Conservation (phyloP, 1,140 invertebrate genomes). For the Papilio dardanus region DNA sequence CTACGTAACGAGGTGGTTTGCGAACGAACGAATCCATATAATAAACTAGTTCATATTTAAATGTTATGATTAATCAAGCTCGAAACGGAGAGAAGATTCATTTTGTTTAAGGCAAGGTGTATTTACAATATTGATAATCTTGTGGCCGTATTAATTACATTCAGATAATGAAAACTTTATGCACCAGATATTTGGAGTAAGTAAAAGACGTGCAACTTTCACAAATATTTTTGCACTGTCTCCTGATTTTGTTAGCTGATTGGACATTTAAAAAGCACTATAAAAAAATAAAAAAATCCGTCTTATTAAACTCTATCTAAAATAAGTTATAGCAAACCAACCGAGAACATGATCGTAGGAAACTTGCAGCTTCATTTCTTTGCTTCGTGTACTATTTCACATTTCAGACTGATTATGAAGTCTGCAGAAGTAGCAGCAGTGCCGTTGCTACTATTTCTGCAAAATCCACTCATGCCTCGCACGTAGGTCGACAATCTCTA, state of each 20-base stretch:
- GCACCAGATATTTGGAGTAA: too few species aligned
- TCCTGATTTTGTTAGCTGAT: too few species aligned
- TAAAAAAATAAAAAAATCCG: background rate
- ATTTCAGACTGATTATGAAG: conserved; percentile 16
- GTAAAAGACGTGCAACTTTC: too few species aligned
- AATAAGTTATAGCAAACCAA: background rate
- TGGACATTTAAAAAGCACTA: background rate
- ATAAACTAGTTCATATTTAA: conserved; percentile 18
- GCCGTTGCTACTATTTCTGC: conserved; percentile 9
- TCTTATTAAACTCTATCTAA: background rate
- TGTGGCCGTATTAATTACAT: background rate
- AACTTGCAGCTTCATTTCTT: background rate
- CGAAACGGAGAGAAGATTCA: background rate
- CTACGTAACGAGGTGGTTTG: conserved; percentile 13
- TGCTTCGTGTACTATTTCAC: conserved; percentile 1
- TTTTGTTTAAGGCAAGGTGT: background rate
- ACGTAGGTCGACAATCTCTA: conserved; percentile 24
- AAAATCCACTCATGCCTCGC: conserved; percentile 23
- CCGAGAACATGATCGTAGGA: background rate
- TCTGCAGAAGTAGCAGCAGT: conserved; percentile 4
- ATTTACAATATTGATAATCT: background rate
- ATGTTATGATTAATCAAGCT: conserved; percentile 7
- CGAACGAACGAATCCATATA: conserved; percentile 2
- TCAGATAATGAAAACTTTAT: too few species aligned
- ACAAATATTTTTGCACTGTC: too few species aligned